Evolutionary conservation across 1,140 invertebrate species (phyloP).

Genomic region (Octopus bimaculoides): DNA sequence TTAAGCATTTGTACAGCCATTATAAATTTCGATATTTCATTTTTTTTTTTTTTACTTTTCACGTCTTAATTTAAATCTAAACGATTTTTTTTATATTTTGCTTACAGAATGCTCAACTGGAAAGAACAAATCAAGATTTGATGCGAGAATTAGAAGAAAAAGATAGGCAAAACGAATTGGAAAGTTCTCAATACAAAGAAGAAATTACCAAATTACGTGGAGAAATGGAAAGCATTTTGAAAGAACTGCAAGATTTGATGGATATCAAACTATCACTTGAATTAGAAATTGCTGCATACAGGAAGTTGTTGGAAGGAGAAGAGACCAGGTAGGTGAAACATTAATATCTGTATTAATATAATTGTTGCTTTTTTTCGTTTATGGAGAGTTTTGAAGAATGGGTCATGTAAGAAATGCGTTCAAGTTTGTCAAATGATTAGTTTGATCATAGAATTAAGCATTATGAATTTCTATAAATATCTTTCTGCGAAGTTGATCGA

Average conservation of each 20-base stretch:
- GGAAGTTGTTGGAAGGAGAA: conserved; percentile 53
- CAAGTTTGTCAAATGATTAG: neutral
- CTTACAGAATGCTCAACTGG: conserved; percentile 58
- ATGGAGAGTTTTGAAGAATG: too few species aligned
- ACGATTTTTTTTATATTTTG: neutral
- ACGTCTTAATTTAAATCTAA: neutral
- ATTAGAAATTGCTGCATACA: conserved; percentile 55
- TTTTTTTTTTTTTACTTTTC: neutral
- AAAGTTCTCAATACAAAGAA: conserved; percentile 31
- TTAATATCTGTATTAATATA: too few species aligned
- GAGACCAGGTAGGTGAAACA: conserved; percentile 40
- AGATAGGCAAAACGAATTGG: conserved; percentile 48
- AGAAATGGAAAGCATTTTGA: conserved; percentile 55
- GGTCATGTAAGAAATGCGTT: neutral
- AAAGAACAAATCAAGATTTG: conserved; percentile 58
- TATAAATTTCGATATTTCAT: neutral
- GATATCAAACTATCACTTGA: conserved; percentile 57
- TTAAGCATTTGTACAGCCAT: neutral
- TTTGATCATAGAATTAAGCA: too few species aligned
- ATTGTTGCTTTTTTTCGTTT: too few species aligned
- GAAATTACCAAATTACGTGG: conserved; percentile 51
- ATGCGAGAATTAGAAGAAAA: conserved; percentile 57
- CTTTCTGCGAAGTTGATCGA: too few species aligned
- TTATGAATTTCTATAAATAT: too few species aligned
- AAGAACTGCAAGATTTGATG: conserved; percentile 56